A percentile compares a stretch with the other conserved stretches of the same genome.
These are phyloP conservation scores for Naja naja DNA, from an alignment of 2,113 vertebrate species.

Conservation along the genomic window DNA sequence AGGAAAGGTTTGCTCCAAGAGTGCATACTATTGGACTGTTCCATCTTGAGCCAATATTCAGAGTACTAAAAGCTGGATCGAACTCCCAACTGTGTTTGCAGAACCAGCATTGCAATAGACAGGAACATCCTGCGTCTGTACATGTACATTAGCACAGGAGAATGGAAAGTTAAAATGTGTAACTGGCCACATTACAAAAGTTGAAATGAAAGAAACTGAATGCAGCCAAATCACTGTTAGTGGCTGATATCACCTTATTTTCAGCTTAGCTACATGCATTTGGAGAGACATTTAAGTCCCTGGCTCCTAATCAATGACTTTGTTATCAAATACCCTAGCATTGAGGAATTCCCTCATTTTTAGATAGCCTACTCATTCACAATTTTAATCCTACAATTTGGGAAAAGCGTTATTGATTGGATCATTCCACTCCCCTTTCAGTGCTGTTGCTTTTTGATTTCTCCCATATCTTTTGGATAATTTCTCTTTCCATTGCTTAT, in stretches of 20 bases:
- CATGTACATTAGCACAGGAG: background rate
- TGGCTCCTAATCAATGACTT: background rate
- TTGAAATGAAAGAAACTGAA: background rate
- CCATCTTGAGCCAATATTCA: background rate
- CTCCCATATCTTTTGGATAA: background rate
- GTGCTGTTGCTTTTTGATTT: background rate
- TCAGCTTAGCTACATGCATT: background rate
- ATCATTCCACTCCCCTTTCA: background rate
- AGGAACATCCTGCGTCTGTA: background rate
- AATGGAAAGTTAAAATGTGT: background rate
- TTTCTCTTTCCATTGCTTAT: background rate
- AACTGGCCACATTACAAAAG: background rate
- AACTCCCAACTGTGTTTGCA: background rate
- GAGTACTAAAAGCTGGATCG: background rate
- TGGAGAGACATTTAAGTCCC: background rate
- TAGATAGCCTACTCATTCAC: background rate
- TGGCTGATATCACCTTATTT: background rate
- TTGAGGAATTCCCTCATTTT: background rate
- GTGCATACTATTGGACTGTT: background rate
- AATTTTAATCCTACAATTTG: background rate
- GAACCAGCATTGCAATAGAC: background rate
- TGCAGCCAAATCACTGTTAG: background rate
- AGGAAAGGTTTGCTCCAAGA: background rate
- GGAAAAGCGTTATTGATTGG: background rate
- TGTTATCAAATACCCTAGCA: background rate